phyloP scores from a whole-genome alignment of 2,113 vertebrate genomes.

The Apeltes quadracus region DNA sequence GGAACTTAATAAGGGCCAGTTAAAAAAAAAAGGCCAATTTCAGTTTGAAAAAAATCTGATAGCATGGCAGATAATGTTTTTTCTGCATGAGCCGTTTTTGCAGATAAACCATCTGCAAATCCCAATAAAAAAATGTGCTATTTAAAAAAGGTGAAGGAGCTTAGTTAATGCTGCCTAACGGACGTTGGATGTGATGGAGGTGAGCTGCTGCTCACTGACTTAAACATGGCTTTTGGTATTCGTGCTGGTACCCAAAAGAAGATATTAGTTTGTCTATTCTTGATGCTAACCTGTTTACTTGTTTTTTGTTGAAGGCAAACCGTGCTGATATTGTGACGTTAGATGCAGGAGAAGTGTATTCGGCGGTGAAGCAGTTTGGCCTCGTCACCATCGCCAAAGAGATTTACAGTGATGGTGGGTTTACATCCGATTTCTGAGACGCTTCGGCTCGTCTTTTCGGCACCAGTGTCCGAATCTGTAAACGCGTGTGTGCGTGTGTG shows the following conservation, averaged over 20 bases:
- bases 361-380: slow-evolving; percentile 87
- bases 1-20: not conserved
- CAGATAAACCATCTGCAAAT: too few species aligned
- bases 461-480: not conserved
- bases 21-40: too few species aligned
- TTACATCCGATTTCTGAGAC: slow-evolving; percentile 5
- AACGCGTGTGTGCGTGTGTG: slow-evolving; percentile 8
- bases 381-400: slow-evolving; percentile 87
- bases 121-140: too few species aligned
- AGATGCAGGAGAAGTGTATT: slow-evolving; percentile 90
- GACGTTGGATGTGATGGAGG: not conserved
- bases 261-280: not conserved
- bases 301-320: slow-evolving; percentile 79
- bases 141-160: not conserved
- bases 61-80: not conserved
- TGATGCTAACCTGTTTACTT: not conserved
- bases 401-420: slow-evolving; percentile 84
- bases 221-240: not conserved
- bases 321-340: slow-evolving; percentile 87
- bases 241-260: rapidly evolving
- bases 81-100: not conserved
- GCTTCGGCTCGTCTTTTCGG: not conserved
- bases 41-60: too few species aligned
- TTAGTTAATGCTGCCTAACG: not conserved
- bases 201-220: not conserved